phyloP scores from a whole-genome alignment of 2,888 invertebrate genomes.

The Dicranocentrus wangi region DNA sequence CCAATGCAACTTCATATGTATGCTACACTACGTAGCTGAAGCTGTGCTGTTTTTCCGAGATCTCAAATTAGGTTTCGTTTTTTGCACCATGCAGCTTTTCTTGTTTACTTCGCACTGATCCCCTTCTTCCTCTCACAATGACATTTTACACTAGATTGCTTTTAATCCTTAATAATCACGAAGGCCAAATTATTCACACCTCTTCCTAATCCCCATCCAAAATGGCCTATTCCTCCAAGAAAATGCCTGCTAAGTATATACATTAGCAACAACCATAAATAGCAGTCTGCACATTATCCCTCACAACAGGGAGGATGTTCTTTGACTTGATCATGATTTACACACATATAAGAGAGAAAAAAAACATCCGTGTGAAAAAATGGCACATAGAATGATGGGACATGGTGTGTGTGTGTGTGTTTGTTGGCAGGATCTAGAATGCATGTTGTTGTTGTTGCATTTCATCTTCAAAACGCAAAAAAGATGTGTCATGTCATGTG shows the following conservation, averaged over 20 bases:
- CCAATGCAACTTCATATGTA: too few relatives aligned
- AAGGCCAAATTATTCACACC: constrained; percentile 57
- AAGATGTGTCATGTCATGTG: constrained; percentile 3
- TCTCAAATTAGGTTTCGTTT: constrained; percentile 33
- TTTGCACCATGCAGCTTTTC: constrained; percentile 29
- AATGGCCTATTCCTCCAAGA: background rate
- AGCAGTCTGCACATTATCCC: constrained; percentile 21
- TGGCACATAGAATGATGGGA: background rate
- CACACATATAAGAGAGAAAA: background rate
- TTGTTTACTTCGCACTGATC: constrained; percentile 20
- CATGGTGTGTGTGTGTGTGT: too few relatives aligned
- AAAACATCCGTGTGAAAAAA: constrained; percentile 7
- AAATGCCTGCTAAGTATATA: constrained; percentile 11
- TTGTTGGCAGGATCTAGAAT: too few relatives aligned
- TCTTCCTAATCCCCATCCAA: constrained; percentile 17
- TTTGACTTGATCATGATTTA: background rate
- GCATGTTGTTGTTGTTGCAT: too few relatives aligned
- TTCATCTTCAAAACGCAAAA: constrained; percentile 7
- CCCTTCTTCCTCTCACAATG: constrained; percentile 18
- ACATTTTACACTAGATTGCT: constrained; percentile 46
- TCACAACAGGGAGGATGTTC: constrained; percentile 35
- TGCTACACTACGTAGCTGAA: background rate
- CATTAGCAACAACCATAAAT: constrained; percentile 37
- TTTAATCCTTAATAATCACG: constrained; percentile 54
- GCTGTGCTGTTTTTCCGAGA: background rate